Evolutionary conservation across 2,113 vertebrate genomes (phyloP), one percentile per base, ranked within the genome.

Genomic region (Acrocephalus kingi): DNA sequence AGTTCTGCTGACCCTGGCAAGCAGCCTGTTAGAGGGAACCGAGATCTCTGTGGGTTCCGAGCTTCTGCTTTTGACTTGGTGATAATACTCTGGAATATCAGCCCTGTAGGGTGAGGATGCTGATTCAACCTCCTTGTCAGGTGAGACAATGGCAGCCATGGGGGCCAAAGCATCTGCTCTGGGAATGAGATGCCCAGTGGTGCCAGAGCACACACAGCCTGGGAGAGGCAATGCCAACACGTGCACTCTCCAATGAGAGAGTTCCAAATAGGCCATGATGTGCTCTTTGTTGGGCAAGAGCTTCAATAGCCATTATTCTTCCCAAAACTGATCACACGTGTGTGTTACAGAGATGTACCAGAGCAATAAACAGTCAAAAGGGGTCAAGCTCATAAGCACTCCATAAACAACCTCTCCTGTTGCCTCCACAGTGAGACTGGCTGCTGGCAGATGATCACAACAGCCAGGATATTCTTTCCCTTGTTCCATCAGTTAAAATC

Each of bases 221-320:
- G 33, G 49, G 10, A 49, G 27, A 45, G 31, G 37, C 28, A 56
- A 19, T 0, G 1, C 4, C 41, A 71, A 21, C 4, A 8, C 0
- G 1, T 6, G 6, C 28, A 16, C 12, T 69, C 19, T 45, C 18
- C 46, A 72, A 3, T 2, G 52, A 55, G 13, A 48, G 2, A 56
- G 17, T 6, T 90, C 37, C 37, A 73, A 89, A 80, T 0, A 66
- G 41, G 18, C 31, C 24, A 17, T 23, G 22, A 23, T 13, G 20
- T 20, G 27, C 2, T 22, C 5, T 62, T 69, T 12, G 8, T 15
- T 14, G 55, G 20, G 28, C 7, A 27, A 35, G 9, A 28, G 33
- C 18, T 84, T 9, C 49, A 55, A 18, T 12, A 73, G 27, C 11
- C 7, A 6, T 28, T 67, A 33, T 25, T 87, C 28, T 64, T 73